Conservation (phyloP, 2,797 vertebrate genomes). For the Heteromormyrus szaboi region DNA sequence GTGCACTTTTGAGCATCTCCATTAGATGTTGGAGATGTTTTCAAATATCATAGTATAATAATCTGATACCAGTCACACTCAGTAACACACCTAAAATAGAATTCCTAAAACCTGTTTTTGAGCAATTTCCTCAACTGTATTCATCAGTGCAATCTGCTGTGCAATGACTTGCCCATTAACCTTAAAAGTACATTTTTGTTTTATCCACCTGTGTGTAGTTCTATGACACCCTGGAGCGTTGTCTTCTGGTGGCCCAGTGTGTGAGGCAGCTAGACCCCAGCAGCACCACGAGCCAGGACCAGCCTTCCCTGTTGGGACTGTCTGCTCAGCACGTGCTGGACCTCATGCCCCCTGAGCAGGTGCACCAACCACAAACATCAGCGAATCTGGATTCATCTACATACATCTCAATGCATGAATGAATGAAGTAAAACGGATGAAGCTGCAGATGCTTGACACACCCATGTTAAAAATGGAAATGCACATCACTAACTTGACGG, state of each 20-base stretch:
- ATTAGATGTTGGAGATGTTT: background rate
- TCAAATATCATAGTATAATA: no score
- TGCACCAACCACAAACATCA: conserved; percentile 30
- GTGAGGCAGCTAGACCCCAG: conserved; percentile 55
- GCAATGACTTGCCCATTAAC: background rate
- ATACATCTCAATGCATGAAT: background rate
- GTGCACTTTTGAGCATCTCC: conserved; percentile 30
- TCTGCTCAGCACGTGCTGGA: conserved; percentile 55
- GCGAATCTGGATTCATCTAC: background rate
- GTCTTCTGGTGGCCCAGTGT: conserved; percentile 65
- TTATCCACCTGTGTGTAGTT: conserved; percentile 52
- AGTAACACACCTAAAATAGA: background rate
- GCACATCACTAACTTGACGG: background rate
- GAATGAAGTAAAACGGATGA: background rate
- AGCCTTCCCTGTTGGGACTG: conserved; percentile 60
- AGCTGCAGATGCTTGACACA: background rate
- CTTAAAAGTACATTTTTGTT: background rate
- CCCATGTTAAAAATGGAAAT: background rate
- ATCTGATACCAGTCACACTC: background rate
- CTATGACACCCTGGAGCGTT: conserved; percentile 65
- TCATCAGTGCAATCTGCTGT: background rate
- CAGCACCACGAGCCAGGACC: conserved; percentile 36
- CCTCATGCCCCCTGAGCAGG: conserved; percentile 66
- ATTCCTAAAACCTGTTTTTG: background rate
- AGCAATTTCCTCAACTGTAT: background rate